Conservation (phyloP, 1,140 invertebrate genomes). For the Monochamus saltuarius region DNA sequence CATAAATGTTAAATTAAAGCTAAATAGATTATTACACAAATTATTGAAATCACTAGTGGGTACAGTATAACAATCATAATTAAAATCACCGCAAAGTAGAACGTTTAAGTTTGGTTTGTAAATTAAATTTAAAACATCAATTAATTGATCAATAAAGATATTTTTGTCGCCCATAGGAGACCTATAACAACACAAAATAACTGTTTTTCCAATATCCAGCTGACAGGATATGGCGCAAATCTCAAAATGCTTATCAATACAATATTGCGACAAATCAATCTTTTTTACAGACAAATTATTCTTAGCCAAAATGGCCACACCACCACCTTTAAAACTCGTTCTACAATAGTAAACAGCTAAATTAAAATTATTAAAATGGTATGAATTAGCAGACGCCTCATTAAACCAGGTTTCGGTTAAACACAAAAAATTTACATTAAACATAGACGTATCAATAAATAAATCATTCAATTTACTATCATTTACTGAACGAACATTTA, state of each 20-base stretch:
- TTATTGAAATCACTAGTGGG: no score
- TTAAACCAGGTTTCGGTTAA: slow-evolving; percentile 4
- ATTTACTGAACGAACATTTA: neutral
- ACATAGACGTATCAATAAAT: neutral
- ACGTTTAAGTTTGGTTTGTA: slow-evolving; percentile 1
- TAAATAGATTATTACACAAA: no score
- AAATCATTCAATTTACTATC: neutral
- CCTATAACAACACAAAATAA: neutral
- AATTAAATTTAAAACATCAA: neutral
- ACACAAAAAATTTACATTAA: slow-evolving; percentile 1
- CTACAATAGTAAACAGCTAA: neutral
- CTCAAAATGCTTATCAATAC: slow-evolving; percentile 9
- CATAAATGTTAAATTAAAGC: no score
- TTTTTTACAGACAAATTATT: neutral
- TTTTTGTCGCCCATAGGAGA: neutral
- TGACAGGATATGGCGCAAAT: neutral
- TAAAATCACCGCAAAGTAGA: neutral
- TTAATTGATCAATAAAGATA: neutral
- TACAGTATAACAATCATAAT: slow-evolving; percentile 1
- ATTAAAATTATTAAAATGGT: neutral
- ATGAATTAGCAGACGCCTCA: neutral
- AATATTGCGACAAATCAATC: neutral
- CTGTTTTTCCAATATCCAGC: neutral
- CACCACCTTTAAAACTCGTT: neutral
- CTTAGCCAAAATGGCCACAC: neutral